Conservation (phyloP, 35 echinoderm and acorn worm species). For the Acanthaster planci region DNA sequence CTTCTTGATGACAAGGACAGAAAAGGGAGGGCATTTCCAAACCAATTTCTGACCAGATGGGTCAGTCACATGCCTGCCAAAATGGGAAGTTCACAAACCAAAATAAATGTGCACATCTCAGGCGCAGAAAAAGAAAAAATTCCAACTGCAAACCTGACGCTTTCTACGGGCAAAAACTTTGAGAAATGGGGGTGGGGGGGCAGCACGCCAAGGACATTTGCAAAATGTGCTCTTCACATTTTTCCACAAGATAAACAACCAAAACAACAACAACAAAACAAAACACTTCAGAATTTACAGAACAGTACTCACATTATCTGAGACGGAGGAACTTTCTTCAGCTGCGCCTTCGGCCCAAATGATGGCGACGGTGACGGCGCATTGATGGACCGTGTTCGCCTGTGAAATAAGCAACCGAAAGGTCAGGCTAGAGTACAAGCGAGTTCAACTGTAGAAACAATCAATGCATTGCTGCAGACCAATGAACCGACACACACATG, state of each 20-base stretch:
- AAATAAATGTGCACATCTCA: too few species aligned
- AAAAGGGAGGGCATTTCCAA: slow-evolving; percentile 82
- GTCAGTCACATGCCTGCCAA: slow-evolving; percentile 95
- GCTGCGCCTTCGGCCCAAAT: slow-evolving; percentile 92
- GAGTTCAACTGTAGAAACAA: too few species aligned
- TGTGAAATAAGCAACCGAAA: slow-evolving; percentile 51
- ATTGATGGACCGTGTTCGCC: slow-evolving; percentile 94
- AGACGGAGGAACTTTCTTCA: slow-evolving; percentile 85
- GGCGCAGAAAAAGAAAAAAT: too few species aligned
- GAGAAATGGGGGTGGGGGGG: neutral
- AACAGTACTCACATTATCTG: slow-evolving; percentile 99
- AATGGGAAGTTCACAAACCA: slow-evolving; percentile 16
- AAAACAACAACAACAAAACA: too few species aligned
- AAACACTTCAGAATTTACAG: neutral
- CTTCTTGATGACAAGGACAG: slow-evolving; percentile 96
- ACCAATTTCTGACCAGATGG: slow-evolving; percentile 82
- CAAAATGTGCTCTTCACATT: neutral
- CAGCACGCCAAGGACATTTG: neutral
- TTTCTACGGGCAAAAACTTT: too few species aligned
- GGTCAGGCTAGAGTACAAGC: neutral
- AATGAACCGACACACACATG: too few species aligned
- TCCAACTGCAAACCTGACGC: too few species aligned
- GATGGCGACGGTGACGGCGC: slow-evolving; percentile 81
- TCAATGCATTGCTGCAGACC: too few species aligned
- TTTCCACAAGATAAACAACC: neutral